A percentile compares a stretch with the other conserved stretches of the same genome.
These are phyloP conservation scores for Nyctibius grandis DNA, from an alignment of 2,797 vertebrate species.

Conservation along the genomic window DNA sequence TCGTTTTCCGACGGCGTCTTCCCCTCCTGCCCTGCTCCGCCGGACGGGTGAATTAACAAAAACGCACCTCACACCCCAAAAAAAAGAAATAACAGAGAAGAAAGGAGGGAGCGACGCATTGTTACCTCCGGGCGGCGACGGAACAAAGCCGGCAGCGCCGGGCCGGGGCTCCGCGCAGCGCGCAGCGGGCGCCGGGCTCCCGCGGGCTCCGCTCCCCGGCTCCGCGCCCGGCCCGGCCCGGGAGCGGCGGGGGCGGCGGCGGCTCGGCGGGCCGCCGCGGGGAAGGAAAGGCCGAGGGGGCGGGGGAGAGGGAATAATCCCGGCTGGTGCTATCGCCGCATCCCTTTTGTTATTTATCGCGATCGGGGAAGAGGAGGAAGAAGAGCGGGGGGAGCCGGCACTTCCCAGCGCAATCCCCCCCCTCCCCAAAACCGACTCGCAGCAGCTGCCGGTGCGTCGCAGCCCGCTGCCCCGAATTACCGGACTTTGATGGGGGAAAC, in stretches of 20 bases:
- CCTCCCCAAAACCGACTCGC: neutral
- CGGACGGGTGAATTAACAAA: conserved; percentile 1
- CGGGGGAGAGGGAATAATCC: conserved; percentile 12
- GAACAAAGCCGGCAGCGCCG: conserved; percentile 66
- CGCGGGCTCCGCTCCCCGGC: neutral
- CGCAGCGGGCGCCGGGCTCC: neutral
- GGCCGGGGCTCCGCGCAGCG: neutral
- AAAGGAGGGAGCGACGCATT: conserved; percentile 30
- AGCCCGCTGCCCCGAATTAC: neutral
- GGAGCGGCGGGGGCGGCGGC: neutral
- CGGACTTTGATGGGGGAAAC: conserved; percentile 4
- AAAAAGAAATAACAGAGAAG: conserved; percentile 71
- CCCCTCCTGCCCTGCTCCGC: neutral
- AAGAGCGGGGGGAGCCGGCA: conserved; percentile 7
- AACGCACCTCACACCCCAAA: neutral
- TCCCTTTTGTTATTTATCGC: conserved; percentile 76
- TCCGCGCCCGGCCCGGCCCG: neutral
- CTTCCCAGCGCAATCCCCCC: neutral
- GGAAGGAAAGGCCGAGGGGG: conserved; percentile 34
- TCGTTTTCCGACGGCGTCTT: neutral
- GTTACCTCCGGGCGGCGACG: conserved; percentile 41
- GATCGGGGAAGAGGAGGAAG: conserved; percentile 33
- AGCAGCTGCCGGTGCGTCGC: conserved; percentile 13
- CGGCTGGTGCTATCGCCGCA: conserved; percentile 57
- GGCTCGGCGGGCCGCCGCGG: neutral